These are phyloP conservation scores for Hemicordylus capensis DNA, from an alignment of 2,113 vertebrate species.

Conservation along the genomic window DNA sequence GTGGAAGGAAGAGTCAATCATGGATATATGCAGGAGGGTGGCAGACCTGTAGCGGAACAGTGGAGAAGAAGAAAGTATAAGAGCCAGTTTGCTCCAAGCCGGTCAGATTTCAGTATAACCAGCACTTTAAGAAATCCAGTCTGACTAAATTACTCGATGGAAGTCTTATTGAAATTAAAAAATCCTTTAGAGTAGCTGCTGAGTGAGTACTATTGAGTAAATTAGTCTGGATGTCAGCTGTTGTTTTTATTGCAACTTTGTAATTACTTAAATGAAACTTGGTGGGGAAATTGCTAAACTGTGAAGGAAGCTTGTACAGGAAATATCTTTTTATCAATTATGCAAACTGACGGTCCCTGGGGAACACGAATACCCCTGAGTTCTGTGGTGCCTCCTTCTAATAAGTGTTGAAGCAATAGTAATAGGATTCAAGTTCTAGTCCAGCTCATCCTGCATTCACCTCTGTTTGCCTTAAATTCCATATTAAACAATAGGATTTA, in stretches of 20 bases:
- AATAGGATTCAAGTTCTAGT: neutral
- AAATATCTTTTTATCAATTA: neutral
- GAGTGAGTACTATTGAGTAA: no score
- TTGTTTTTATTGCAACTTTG: neutral
- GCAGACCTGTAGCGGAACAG: neutral
- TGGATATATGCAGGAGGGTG: neutral
- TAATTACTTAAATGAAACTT: neutral
- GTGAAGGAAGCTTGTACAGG: neutral
- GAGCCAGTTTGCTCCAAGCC: neutral
- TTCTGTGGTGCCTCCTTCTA: neutral
- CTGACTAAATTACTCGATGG: no score
- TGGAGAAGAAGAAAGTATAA: neutral
- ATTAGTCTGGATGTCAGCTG: no score
- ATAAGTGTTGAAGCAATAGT: slow-evolving; percentile 11
- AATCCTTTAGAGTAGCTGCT: no score
- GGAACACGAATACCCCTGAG: neutral
- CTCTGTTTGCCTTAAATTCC: neutral
- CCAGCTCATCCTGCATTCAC: neutral
- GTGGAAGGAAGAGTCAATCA: neutral
- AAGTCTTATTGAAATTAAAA: no score
- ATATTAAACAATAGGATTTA: neutral
- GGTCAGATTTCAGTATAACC: neutral
- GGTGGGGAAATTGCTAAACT: neutral
- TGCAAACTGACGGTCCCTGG: neutral
- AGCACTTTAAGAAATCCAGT: neutral